These are phyloP conservation scores for Amphimallon solstitiale DNA, from an alignment of 2,888 invertebrate genomes.

Conservation along the genomic window DNA sequence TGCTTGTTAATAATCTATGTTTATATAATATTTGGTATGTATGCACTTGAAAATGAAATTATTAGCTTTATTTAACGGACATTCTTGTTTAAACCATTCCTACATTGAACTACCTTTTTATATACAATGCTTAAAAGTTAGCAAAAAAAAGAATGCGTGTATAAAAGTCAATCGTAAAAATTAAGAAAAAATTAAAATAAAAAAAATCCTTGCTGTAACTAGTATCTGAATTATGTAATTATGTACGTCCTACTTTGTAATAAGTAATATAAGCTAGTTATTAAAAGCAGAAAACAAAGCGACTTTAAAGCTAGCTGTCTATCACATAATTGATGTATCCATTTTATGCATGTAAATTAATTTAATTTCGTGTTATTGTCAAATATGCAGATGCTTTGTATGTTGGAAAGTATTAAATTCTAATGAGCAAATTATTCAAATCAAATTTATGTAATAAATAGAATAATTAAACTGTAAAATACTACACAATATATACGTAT, in stretches of 20 bases:
- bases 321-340: constrained; percentile 16
- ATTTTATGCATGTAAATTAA: constrained; percentile 8
- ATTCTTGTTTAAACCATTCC: constrained; percentile 5
- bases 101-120: constrained; percentile 4
- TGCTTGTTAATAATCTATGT: not conserved
- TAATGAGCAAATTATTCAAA: not conserved
- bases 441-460: not conserved
- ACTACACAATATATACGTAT: too few relatives aligned
- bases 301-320: constrained; percentile 12
- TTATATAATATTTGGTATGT: too few relatives aligned
- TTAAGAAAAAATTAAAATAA: too few relatives aligned
- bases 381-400: not conserved
- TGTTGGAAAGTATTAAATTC: constrained; percentile 3
- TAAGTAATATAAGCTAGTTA: too few relatives aligned
- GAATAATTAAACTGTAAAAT: not conserved
- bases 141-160: constrained; percentile 10
- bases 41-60: too few relatives aligned
- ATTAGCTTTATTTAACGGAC: not conserved
- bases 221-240: not conserved
- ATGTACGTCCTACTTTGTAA: too few relatives aligned
- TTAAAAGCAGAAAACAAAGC: not conserved
- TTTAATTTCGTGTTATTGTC: constrained; percentile 16
- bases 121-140: constrained; percentile 5
- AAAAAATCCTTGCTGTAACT: not conserved
- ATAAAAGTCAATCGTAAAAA: not conserved